These are phyloP conservation scores for Panagrolaimus sp. DNA, from an alignment of 1,140 invertebrate species.

Conservation along the genomic window DNA sequence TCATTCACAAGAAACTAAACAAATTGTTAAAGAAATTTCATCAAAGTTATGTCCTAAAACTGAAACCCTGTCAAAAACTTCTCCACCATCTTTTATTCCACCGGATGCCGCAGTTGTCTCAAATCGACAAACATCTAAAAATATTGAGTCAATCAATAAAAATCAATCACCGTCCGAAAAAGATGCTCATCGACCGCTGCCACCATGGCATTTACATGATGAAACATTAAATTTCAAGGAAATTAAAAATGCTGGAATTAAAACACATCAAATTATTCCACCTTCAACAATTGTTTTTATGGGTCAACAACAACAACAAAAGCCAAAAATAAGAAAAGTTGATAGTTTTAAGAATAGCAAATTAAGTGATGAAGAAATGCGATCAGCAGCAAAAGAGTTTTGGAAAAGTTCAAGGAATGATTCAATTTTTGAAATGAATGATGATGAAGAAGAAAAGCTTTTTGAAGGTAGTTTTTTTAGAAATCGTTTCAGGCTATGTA, in stretches of 20 bases:
- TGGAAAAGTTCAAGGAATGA: not conserved
- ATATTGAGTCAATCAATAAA: not conserved
- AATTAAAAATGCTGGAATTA: not conserved
- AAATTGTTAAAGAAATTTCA: conserved; percentile 7
- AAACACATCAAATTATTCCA: not conserved
- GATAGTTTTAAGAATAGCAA: not conserved
- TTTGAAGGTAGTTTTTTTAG: not conserved
- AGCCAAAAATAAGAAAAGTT: not conserved
- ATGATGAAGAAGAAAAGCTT: not conserved
- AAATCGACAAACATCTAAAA: not conserved
- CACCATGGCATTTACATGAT: not conserved
- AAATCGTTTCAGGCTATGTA: no score
- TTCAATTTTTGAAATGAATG: not conserved
- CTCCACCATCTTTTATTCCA: not conserved
- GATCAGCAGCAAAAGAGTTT: not conserved
- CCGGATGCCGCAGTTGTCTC: not conserved
- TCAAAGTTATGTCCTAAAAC: not conserved
- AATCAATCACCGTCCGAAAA: not conserved
- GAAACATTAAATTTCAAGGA: not conserved
- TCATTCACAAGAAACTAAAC: conserved; percentile 12
- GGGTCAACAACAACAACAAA: no score
- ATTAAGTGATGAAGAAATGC: not conserved
- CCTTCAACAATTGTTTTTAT: conserved; percentile 5
- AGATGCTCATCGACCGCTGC: not conserved
- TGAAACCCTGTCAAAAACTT: not conserved